These are phyloP conservation scores for Sinocyclocheilus anshuiensis DNA, from an alignment of 2,113 vertebrate genomes.

Conservation along the genomic window DNA sequence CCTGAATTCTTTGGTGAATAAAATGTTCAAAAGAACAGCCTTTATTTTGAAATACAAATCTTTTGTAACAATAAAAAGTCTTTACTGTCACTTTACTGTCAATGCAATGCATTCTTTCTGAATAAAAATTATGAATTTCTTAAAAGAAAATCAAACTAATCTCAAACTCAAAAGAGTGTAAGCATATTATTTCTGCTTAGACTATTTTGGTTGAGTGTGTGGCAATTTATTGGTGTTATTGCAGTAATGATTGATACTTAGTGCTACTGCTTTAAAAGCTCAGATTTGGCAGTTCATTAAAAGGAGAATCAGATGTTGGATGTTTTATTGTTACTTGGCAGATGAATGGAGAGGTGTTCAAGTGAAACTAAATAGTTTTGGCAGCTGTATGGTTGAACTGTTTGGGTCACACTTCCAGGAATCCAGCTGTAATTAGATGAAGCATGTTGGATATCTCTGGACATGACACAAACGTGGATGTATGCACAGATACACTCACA, in stretches of 20 bases:
- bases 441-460: conserved; percentile 59
- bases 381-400: conserved; percentile 49
- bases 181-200: not conserved
- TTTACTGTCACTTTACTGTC: not conserved
- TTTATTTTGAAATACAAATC: not conserved
- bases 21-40: not conserved
- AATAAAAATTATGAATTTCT: not conserved
- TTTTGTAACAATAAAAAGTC: not conserved
- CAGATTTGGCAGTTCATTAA: not conserved
- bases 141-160: not conserved
- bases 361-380: conserved; percentile 64
- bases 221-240: no score
- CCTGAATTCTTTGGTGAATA: not conserved
- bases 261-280: not conserved
- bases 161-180: not conserved
- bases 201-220: not conserved
- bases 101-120: not conserved
- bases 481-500: not conserved
- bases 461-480: conserved; percentile 17
- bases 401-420: conserved; percentile 38
- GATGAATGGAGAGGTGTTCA: conserved; percentile 42
- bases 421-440: conserved; percentile 63
- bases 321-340: conserved; percentile 50
- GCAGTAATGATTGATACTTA: not conserved
- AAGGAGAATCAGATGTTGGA: conserved; percentile 33